Evolutionary conservation across 1,140 invertebrate genomes (phyloP).

Genomic region (Eupristina koningsbergeri): DNA sequence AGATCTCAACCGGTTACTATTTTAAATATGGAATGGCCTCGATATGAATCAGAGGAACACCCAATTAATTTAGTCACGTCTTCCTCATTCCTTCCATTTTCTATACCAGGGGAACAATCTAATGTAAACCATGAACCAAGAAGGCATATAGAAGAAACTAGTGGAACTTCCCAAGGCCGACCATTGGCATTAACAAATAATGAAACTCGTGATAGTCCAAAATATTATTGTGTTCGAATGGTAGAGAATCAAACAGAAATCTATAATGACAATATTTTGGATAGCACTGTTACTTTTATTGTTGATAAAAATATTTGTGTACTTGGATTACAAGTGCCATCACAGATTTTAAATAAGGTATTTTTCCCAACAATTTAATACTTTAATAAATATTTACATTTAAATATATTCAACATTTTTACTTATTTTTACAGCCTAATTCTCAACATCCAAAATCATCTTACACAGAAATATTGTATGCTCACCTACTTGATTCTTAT

Average conservation of each 20-base stretch:
- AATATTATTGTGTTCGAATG: constrained; percentile 79
- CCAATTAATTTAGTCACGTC: constrained; percentile 45
- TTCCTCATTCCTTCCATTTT: constrained; percentile 38
- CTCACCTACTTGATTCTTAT: constrained; percentile 83
- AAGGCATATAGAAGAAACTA: constrained; percentile 27
- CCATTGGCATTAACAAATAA: constrained; percentile 15
- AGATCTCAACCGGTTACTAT: constrained; percentile 35
- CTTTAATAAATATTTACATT: background rate
- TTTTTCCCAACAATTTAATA: background rate
- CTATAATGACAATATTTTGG: constrained; percentile 81
- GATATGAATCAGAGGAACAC: constrained; percentile 42
- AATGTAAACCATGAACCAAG: constrained; percentile 11
- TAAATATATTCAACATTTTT: no score
- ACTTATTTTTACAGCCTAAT: constrained; percentile 20
- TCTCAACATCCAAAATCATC: constrained; percentile 52
- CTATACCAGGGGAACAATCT: constrained; percentile 33
- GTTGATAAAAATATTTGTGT: constrained; percentile 86
- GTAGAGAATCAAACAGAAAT: constrained; percentile 79
- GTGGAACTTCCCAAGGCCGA: constrained; percentile 12
- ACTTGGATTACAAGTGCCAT: constrained; percentile 78
- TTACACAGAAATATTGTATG: constrained; percentile 85
- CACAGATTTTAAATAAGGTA: constrained; percentile 61
- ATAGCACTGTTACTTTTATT: constrained; percentile 83
- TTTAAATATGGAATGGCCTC: constrained; percentile 39
- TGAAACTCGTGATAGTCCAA: constrained; percentile 68